These are phyloP conservation scores for Trematocara zebra DNA, from an alignment of 2,113 vertebrate species.

Conservation along the genomic window DNA sequence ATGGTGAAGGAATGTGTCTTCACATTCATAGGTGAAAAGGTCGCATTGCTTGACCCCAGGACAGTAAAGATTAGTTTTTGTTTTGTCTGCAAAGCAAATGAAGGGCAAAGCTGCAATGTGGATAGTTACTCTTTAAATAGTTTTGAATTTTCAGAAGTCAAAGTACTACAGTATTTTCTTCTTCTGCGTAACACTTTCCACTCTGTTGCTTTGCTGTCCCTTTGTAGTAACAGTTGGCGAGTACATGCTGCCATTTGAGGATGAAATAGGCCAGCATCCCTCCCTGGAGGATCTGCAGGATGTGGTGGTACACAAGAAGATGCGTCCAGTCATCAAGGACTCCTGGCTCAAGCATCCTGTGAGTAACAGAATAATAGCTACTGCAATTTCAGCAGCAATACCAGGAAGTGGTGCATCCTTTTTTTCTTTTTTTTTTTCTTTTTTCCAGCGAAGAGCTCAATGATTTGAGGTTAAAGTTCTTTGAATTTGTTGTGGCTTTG, in stretches of 20 bases:
- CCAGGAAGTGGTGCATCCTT: conserved; percentile 4
- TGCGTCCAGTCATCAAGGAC: conserved; percentile 92
- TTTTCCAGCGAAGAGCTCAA: background rate
- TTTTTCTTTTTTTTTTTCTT: accelerated
- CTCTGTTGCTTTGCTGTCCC: background rate
- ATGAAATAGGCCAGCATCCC: conserved; percentile 95
- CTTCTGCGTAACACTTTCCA: background rate
- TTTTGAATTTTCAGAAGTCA: background rate
- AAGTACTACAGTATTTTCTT: background rate
- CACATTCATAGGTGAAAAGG: conserved; percentile 15
- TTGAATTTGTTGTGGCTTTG: background rate
- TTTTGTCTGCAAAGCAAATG: background rate
- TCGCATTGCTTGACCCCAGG: conserved; percentile 8
- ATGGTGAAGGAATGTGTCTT: background rate
- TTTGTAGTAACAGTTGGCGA: conserved; percentile 84
- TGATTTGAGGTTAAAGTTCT: background rate
- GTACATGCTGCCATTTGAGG: conserved; percentile 96
- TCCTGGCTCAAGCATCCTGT: conserved; percentile 97
- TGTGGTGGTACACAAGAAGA: conserved; percentile 97
- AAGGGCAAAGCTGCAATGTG: background rate
- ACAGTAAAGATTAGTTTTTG: background rate
- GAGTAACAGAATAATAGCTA: conserved; percentile 60
- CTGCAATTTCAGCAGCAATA: background rate
- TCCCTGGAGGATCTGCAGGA: conserved; percentile 98
- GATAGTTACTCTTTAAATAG: background rate